Evolutionary conservation across 2,888 invertebrate species (phyloP), one percentile per base, ranked within the genome.

Genomic region (Myopa tessellatipennis): DNA sequence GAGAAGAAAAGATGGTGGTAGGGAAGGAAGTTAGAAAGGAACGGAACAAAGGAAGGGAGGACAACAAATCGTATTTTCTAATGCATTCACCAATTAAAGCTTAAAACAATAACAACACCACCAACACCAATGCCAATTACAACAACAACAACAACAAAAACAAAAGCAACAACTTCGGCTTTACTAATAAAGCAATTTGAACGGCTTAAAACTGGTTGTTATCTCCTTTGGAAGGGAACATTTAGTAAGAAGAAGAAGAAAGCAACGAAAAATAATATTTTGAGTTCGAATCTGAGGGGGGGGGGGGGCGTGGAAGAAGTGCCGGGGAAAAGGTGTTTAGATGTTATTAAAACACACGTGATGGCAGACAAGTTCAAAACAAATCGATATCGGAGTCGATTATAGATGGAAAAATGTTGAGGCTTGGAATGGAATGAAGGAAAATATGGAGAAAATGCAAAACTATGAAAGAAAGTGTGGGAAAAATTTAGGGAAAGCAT

Each of bases 111-210:
- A 58, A 58, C 58, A n/a, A 18, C 45, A 68, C 4, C 26, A 61
- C 8, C 68, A 68, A 68, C 45, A 45, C 10, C 45, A 10, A 6
- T 45, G 45, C 45, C 10, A 45, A 40, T 40, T 6, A 68, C 40
- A 68, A 69, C 50, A 18, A 69, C 26, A 52, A 45, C 26, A 69
- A 18, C 34, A 67, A 58, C 58, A 67, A 2, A 26, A 26, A 26
- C 26, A 26, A 26, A 1, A 26, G 26, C 26, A 26, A 26, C 34
- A 26, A 8, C 69, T 34, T 18, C 26, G 34, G 4, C 18, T 50
- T 50, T 18, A 12, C 67, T 67, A 67, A 74, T 74, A 68, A 74
- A 68, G 74, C 65, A 55, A 67, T 67, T 74, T 74, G 52, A 26
- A 55, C 65, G 18, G 52, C 55, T 36, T 36, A 65, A 74, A 61